A percentile compares a stretch with the other conserved stretches of the same genome.
phyloP scores from a whole-genome alignment of 2,797 vertebrate genomes.

The Enteromius treurensis region DNA sequence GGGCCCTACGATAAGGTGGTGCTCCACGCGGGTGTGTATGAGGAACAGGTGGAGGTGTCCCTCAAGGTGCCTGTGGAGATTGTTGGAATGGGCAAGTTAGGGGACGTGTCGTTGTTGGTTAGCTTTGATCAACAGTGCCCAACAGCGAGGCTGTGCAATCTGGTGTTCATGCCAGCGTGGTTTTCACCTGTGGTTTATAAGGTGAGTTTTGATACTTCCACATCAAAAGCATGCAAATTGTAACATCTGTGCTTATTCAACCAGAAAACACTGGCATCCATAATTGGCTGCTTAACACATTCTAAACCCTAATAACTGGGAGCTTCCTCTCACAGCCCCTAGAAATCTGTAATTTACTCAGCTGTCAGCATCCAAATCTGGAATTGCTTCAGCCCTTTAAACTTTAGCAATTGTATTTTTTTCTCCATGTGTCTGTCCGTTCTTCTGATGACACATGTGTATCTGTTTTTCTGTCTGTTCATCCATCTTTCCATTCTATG shows the following conservation, averaged over 20 bases:
- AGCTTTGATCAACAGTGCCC: conserved; percentile 90
- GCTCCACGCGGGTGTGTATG: conserved; percentile 85
- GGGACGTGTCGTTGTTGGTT: conserved; percentile 83
- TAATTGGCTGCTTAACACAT: conserved; percentile 1
- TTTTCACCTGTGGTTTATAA: conserved; percentile 92
- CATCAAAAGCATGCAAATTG: conserved; percentile 10
- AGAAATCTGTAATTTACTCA: neutral
- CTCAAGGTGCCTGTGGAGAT: conserved; percentile 88
- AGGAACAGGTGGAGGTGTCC: conserved; percentile 85
- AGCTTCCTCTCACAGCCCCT: neutral
- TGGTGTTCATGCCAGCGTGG: conserved; percentile 91
- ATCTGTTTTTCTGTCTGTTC: neutral
- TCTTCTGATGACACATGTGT: too few relatives aligned
- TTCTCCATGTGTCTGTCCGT: too few relatives aligned
- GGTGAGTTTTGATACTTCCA: conserved; percentile 71
- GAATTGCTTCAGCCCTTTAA: conserved; percentile 1
- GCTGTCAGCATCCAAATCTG: conserved; percentile 4
- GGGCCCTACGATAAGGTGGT: conserved; percentile 83
- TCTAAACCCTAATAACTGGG: neutral
- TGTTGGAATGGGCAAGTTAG: conserved; percentile 82
- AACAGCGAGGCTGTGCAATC: conserved; percentile 85
- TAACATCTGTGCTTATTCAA: neutral
- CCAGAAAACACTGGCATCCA: conserved; percentile 7
- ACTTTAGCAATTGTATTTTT: neutral
- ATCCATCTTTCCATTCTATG: neutral